phyloP scores from a whole-genome alignment of 2,888 invertebrate genomes.

The Heliconius hortense region DNA sequence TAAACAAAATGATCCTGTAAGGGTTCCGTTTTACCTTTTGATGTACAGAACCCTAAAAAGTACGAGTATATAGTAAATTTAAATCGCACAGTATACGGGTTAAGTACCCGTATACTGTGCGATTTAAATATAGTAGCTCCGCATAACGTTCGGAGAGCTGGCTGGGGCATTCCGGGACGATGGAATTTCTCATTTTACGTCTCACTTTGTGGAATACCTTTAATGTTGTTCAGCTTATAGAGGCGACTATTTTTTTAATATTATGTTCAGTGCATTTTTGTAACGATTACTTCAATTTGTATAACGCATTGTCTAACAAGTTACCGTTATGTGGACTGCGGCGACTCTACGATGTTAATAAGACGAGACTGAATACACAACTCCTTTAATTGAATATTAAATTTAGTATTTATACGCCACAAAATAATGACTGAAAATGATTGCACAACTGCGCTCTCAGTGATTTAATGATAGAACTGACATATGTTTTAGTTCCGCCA shows the following conservation, averaged over 20 bases:
- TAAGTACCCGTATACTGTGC: too few relatives aligned
- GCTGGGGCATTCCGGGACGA: background rate
- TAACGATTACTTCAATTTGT: background rate
- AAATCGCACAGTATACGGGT: background rate
- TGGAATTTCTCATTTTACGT: conserved; percentile 13
- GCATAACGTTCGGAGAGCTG: background rate
- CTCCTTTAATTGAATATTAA: too few relatives aligned
- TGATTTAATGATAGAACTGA: too few relatives aligned
- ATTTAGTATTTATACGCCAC: too few relatives aligned
- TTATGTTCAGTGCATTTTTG: background rate
- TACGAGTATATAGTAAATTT: background rate
- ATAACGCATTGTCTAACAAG: background rate
- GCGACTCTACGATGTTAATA: too few relatives aligned
- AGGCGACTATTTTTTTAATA: background rate
- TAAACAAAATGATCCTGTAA: too few relatives aligned
- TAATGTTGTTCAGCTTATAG: background rate
- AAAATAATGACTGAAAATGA: too few relatives aligned
- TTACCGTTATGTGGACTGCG: too few relatives aligned
- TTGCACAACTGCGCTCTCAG: too few relatives aligned
- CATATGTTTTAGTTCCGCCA: too few relatives aligned
- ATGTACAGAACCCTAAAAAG: background rate
- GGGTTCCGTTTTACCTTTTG: too few relatives aligned
- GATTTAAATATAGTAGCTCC: background rate
- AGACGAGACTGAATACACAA: too few relatives aligned
- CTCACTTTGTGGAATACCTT: conserved; percentile 12